Evolutionary conservation across 2,888 invertebrate genomes (phyloP).

Genomic region (Amphipoea oculea): DNA sequence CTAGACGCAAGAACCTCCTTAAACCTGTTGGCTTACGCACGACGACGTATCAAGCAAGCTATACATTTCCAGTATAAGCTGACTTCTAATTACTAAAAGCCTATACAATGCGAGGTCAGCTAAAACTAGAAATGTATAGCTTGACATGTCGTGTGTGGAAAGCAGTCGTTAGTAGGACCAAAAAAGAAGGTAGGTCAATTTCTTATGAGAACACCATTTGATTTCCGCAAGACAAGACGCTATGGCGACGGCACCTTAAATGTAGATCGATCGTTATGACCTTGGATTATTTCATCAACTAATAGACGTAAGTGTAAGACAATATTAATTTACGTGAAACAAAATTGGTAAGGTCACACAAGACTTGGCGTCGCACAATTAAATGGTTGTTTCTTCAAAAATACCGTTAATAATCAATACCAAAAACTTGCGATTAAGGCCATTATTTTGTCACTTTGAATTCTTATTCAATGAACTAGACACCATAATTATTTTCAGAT

Average conservation of each 20-base stretch:
- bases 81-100: too few relatives aligned
- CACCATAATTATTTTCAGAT: not conserved
- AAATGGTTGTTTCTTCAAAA: not conserved
- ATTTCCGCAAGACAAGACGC: not conserved
- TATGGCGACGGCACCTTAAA: not conserved
- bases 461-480: not conserved
- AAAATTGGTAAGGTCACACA: not conserved
- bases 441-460: not conserved
- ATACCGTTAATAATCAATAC: not conserved
- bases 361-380: not conserved
- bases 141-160: too few relatives aligned
- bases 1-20: too few relatives aligned
- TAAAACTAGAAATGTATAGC: too few relatives aligned
- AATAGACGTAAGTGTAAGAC: not conserved
- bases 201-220: not conserved
- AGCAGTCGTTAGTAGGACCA: not conserved
- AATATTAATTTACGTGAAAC: not conserved
- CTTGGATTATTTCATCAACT: constrained; percentile 3
- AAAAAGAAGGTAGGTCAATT: not conserved
- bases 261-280: constrained; percentile 1
- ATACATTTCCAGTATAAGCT: too few relatives aligned
- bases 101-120: too few relatives aligned
- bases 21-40: too few relatives aligned
- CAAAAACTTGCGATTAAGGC: not conserved
- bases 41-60: too few relatives aligned